phyloP scores from a whole-genome alignment of 2,888 invertebrate genomes.

The Pecten maximus region DNA sequence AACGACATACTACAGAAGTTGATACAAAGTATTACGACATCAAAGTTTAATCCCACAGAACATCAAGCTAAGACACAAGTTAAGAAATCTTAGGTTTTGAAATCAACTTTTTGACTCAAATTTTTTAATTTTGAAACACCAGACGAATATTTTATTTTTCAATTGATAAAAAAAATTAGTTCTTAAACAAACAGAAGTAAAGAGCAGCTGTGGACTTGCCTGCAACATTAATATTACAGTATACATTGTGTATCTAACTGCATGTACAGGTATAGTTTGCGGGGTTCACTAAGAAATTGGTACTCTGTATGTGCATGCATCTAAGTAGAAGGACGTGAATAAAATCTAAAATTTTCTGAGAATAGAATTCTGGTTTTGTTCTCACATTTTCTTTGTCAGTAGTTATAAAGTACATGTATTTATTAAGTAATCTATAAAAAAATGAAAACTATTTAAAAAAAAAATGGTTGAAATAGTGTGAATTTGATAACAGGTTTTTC shows the following conservation, averaged over 20 bases:
- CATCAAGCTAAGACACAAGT: too few species aligned
- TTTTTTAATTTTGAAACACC: background rate
- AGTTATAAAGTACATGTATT: too few species aligned
- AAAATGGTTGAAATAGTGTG: too few species aligned
- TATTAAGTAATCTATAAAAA: too few species aligned
- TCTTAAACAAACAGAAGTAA: background rate
- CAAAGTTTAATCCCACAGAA: background rate
- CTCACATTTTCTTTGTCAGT: too few species aligned
- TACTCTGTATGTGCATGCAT: background rate
- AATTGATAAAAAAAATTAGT: background rate
- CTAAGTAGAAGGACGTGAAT: background rate
- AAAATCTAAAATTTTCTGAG: background rate
- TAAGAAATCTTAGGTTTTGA: too few species aligned
- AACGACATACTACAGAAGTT: background rate
- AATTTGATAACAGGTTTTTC: too few species aligned
- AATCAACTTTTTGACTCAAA: too few species aligned
- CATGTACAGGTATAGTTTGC: background rate
- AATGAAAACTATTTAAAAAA: too few species aligned
- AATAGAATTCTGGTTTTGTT: too few species aligned
- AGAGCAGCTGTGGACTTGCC: slow-evolving; percentile 10
- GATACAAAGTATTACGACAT: background rate
- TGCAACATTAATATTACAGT: background rate
- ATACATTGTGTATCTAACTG: background rate
- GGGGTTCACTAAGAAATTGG: background rate
- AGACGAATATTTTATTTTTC: too few species aligned